Conservation (phyloP, 2,797 vertebrate species). For the Mustela erminea region DNA sequence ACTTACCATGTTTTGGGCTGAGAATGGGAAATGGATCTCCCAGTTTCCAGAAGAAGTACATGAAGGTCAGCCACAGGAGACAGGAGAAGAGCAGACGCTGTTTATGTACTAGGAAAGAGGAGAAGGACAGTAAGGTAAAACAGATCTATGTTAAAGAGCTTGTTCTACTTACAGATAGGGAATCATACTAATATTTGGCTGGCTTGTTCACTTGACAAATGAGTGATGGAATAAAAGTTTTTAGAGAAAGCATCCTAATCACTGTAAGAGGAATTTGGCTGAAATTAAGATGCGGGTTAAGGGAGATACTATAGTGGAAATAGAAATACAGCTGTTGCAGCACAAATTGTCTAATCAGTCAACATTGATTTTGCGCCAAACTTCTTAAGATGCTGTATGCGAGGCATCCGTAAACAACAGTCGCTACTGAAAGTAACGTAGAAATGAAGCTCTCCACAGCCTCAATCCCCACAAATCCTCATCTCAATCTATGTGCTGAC, state of each 20-base stretch:
- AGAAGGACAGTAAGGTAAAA: constrained; percentile 41
- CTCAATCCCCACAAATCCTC: not conserved
- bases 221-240: not conserved
- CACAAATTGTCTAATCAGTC: not conserved
- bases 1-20: constrained; percentile 98
- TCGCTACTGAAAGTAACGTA: not conserved
- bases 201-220: not conserved
- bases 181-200: not conserved
- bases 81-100: constrained; percentile 96
- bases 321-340: constrained; percentile 32
- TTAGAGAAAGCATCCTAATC: constrained; percentile 20
- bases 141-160: not conserved
- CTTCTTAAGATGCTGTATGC: not conserved
- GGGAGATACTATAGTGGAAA: not conserved
- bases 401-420: not conserved
- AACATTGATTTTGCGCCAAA: not conserved
- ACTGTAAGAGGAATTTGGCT: constrained; percentile 33
- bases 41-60: constrained; percentile 99
- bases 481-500: not conserved
- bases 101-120: constrained; percentile 92
- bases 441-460: not conserved
- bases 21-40: constrained; percentile 99
- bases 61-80: constrained; percentile 98
- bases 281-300: constrained; percentile 16
- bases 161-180: not conserved